These are phyloP conservation scores for Beroe ovata DNA, from an alignment of 37 sponge, comb jelly and placozoan species.

Conservation along the genomic window DNA sequence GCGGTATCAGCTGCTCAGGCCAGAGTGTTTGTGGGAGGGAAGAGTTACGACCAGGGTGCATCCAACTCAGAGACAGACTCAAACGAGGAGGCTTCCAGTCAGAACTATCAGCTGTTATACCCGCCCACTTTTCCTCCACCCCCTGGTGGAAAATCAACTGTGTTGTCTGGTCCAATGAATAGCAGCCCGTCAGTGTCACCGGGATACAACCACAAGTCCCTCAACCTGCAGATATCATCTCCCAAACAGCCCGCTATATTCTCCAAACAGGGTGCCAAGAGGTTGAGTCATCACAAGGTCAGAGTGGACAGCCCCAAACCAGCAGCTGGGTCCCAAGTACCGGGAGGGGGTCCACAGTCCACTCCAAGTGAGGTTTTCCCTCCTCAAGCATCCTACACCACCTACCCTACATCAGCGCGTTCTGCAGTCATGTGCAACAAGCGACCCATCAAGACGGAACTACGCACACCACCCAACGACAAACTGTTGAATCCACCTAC, in stretches of 20 bases:
- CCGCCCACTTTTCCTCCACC: neutral
- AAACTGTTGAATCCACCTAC: conserved; percentile 23
- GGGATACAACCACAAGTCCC: conserved; percentile 57
- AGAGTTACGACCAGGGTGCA: conserved; percentile 27
- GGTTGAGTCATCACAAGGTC: neutral
- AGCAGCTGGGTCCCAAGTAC: no score
- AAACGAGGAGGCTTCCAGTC: conserved; percentile 22
- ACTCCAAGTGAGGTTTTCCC: neutral
- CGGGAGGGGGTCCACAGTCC: neutral
- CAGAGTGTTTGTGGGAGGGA: neutral
- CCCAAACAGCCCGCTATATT: conserved; percentile 63
- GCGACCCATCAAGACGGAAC: conserved; percentile 33
- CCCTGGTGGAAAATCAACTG: neutral
- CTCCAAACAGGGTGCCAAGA: conserved; percentile 18
- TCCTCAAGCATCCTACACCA: neutral
- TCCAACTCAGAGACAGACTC: conserved; percentile 48
- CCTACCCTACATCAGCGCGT: neutral
- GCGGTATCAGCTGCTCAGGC: conserved; percentile 27
- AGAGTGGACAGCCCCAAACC: conserved; percentile 8
- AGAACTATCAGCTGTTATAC: neutral
- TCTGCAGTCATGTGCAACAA: neutral
- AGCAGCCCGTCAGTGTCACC: conserved; percentile 65
- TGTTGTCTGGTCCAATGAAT: conserved; percentile 15
- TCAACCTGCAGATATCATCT: conserved; percentile 51
- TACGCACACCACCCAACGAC: conserved; percentile 33